These are phyloP conservation scores for Barnardius zonarius DNA, from an alignment of 2,113 vertebrate species.

Conservation along the genomic window DNA sequence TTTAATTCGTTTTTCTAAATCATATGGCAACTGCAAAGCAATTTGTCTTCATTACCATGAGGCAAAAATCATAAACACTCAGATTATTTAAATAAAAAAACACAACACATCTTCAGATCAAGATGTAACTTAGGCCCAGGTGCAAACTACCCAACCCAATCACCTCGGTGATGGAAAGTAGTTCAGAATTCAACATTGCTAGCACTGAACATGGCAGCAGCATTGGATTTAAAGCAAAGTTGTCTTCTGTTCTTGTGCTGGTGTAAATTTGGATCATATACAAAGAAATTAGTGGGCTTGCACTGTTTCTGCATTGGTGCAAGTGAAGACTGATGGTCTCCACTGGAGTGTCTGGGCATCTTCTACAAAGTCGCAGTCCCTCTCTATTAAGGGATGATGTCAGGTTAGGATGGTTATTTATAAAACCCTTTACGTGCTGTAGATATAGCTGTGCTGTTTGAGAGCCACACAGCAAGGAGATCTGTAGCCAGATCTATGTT, in stretches of 20 bases:
- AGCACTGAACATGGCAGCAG: background rate
- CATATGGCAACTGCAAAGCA: background rate
- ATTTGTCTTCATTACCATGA: background rate
- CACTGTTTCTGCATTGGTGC: background rate
- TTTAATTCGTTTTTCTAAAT: background rate
- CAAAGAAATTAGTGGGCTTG: background rate
- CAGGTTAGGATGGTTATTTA: background rate
- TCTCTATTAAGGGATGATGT: background rate
- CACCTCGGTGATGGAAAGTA: background rate
- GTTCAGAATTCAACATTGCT: background rate
- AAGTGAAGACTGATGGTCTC: background rate
- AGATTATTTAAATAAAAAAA: background rate
- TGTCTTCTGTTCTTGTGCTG: background rate
- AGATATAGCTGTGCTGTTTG: background rate
- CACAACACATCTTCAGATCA: background rate
- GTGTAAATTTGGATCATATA: background rate
- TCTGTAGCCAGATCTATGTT: background rate
- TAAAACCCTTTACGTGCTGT: background rate
- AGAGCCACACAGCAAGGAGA: background rate
- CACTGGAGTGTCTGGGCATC: background rate
- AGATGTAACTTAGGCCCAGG: background rate
- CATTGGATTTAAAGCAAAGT: background rate
- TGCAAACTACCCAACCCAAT: background rate
- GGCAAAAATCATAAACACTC: background rate
- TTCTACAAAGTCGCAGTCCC: background rate